These are phyloP conservation scores for Schizotus pectinicornis DNA, from an alignment of 2,888 invertebrate species.

Conservation along the genomic window DNA sequence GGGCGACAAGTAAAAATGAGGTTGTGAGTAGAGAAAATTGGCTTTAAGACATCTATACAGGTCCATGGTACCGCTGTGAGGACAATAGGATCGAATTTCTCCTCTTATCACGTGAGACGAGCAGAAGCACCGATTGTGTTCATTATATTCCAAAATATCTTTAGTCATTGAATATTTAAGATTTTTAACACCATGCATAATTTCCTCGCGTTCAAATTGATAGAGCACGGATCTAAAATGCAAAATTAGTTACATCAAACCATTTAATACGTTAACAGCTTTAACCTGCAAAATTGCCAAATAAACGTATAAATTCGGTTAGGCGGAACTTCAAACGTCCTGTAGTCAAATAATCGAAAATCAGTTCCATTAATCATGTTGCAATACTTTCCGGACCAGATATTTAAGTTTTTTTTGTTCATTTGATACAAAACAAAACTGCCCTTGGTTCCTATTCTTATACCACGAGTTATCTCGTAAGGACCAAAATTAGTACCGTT, in stretches of 20 bases:
- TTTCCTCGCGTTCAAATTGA: not conserved
- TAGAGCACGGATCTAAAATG: not conserved
- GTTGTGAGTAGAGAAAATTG: constrained; percentile 1
- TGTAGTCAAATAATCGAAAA: not conserved
- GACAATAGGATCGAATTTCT: not conserved
- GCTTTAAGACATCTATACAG: not conserved
- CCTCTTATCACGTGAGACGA: not conserved
- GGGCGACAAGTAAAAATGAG: not conserved
- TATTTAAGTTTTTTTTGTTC: not conserved
- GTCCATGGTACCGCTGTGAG: not conserved
- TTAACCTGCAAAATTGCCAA: not conserved
- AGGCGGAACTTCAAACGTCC: not conserved
- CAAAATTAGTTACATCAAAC: not conserved
- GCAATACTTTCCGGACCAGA: not conserved
- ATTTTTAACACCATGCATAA: not conserved
- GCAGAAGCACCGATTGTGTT: not conserved
- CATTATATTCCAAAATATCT: not conserved
- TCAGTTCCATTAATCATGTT: not conserved
- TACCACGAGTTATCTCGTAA: not conserved
- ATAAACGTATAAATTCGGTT: not conserved
- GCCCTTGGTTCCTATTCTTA: not conserved
- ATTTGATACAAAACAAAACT: not conserved
- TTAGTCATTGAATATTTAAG: not conserved
- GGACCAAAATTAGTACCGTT: not conserved
- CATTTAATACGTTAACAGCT: not conserved